Base-by-base conservation (phyloP, 2,888 invertebrate species). In the Alsophila aescularia region DNA sequence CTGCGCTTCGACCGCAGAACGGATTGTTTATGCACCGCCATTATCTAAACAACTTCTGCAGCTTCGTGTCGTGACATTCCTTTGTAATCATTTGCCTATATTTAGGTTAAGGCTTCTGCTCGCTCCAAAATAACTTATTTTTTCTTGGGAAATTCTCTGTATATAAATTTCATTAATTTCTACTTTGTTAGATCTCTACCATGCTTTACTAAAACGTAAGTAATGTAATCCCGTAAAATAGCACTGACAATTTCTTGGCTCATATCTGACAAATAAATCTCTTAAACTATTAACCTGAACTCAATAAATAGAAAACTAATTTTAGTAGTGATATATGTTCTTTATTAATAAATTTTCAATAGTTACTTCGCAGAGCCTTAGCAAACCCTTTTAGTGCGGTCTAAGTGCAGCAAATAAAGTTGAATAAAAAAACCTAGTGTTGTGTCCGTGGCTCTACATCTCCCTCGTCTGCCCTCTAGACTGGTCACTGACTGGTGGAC, bases 11-110 rank as follows among this genome's bases (percentile, higher is more conserved):
- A 79, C 83, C 85, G 79, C 85, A 81, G 73, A 73, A 76, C 77
- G 83, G 81, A 86, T 87, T 87, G 87, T 88, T 83, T 85, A 83
- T 82, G 83, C 81, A 75, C 83, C 78, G 72, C 78, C 79, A 89
- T 89, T 85, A 88, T 85, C 87, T 81, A 81, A 85, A 87, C 86
- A 78, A 76, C 79, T 81, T 82, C 76, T 80, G 83, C 82, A 77
- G 77, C 85, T 83, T 88, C 89, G 90, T 87, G 88, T 88, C 89
- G 90, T 88, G 89, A 87, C 89, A 90, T 89, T 87, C 90, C 88
- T 81, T 81, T 81, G 84, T 88, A 87, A 90, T 85, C 79, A 81
- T 81, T 77, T 67, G 70, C 68, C 74, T 70, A 73, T 85, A 90
- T 88, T 81, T 89, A 70, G 90, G 90, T 89, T 87, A 89, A 90